Conservation (phyloP, 2,113 vertebrate genomes). For the Callipepla californica region DNA sequence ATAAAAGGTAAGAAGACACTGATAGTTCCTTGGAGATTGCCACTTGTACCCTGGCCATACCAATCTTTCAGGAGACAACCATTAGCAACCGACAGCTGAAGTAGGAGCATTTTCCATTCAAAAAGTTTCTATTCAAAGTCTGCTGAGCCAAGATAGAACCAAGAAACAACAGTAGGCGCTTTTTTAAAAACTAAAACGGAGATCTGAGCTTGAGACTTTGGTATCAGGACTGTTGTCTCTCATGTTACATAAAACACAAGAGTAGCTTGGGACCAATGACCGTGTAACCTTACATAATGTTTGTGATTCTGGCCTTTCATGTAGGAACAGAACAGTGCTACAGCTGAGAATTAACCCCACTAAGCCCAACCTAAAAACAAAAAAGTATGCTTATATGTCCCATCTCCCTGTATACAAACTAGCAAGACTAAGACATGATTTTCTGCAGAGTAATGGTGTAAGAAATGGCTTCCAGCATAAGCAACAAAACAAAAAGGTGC, state of each 20-base stretch:
- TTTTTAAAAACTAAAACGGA: background rate
- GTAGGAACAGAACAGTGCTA: background rate
- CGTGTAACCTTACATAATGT: background rate
- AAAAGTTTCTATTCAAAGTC: background rate
- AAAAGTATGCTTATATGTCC: background rate
- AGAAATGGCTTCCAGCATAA: background rate
- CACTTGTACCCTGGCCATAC: background rate
- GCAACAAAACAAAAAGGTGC: background rate
- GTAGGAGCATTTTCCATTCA: background rate
- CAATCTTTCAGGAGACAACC: background rate
- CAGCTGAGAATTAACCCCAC: background rate
- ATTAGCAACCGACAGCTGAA: background rate
- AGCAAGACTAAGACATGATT: background rate
- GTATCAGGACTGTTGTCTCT: background rate
- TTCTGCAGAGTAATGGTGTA: background rate
- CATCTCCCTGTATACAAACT: background rate
- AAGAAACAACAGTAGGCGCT: background rate
- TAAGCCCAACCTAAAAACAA: background rate
- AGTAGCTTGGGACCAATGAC: background rate
- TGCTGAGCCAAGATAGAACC: background rate
- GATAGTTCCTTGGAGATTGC: background rate
- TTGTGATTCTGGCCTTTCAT: background rate
- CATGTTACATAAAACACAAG: background rate
- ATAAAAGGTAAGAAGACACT: background rate
- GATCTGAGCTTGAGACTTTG: background rate